These are phyloP conservation scores for Eucidaris tribuloides DNA, from an alignment of 35 echinoderm and acorn worm species.

Conservation along the genomic window DNA sequence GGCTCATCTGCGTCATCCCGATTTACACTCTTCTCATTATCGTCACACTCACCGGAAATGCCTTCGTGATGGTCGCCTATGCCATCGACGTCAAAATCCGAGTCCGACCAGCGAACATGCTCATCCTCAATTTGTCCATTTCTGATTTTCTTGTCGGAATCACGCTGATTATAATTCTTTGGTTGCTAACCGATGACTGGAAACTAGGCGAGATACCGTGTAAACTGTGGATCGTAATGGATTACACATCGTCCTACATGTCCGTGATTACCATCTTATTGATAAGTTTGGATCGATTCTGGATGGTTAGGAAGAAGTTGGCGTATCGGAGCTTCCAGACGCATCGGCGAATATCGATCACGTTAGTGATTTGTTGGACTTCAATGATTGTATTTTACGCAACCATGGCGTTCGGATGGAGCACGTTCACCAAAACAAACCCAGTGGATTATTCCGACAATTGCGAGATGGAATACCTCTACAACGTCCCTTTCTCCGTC, in stretches of 20 bases:
- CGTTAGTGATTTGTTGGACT: constrained; percentile 31
- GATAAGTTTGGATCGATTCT: constrained; percentile 73
- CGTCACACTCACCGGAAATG: constrained; percentile 58
- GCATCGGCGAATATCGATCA: background rate
- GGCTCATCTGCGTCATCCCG: background rate
- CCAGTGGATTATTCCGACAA: constrained; percentile 1
- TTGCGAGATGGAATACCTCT: constrained; percentile 35
- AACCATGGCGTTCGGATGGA: constrained; percentile 8
- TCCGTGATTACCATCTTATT: constrained; percentile 45
- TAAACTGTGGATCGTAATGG: constrained; percentile 31
- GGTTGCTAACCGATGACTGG: constrained; percentile 38
- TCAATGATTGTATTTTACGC: constrained; percentile 38
- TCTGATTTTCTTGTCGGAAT: constrained; percentile 56
- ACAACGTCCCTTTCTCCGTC: constrained; percentile 5
- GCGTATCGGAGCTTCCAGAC: constrained; percentile 46
- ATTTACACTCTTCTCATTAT: constrained; percentile 35
- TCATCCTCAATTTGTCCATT: constrained; percentile 48
- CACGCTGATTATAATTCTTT: constrained; percentile 17
- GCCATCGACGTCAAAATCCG: constrained; percentile 25
- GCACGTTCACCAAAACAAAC: background rate
- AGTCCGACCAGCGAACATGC: constrained; percentile 11
- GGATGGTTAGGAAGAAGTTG: constrained; percentile 61
- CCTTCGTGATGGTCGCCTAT: constrained; percentile 54
- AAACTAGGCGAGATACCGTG: constrained; percentile 45
- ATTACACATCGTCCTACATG: constrained; percentile 36